Base-by-base conservation (phyloP, 2,888 invertebrate genomes). In the Oligia fasciuncula region DNA sequence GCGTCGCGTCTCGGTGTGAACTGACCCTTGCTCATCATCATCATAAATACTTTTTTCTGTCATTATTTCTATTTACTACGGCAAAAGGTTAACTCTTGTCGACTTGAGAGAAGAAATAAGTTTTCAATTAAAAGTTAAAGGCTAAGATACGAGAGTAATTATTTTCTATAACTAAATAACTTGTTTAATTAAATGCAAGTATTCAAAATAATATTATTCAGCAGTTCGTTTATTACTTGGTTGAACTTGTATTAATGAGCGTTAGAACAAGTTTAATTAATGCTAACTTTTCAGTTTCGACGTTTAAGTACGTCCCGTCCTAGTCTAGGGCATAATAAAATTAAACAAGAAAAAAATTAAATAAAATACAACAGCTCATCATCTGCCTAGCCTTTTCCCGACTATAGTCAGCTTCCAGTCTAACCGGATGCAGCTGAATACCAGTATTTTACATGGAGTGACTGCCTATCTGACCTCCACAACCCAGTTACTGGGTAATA, bases 251-350 rank as follows among this genome's bases (percentile, higher is more conserved):
- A 69, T 78, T 76, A 65, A 67, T 54, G 57, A 73, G 54, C 63
- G 40, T 84, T 63, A 70, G n/a, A 77, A 85, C 63, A 76, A 86
- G 23, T 83, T 86, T 76, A 86, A 83, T 84, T 83, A 83, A 62
- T 71, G 40, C 17, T 54, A 68, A 75, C 72, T 83, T 82, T 73
- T 73, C 46, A 74, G 60, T 71, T 72, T 73, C 17, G 23, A 67
- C 13, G 17, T n/a, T 8, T 63, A 76, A 35, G 57, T 57, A 67
- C 57, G 77, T 49, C 76, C 51, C 19, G 81, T 19, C 40, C 8
- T 71, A 29, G 49, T 46, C 70, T 40, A 23, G 63, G 29, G 40
- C 60, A 43, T 78, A n/a, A 49, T 49, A 6, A 19, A 19, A 19
- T 63, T 5, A 63, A 46, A 80, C 14, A 17, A 23, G 8, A 29